Base-by-base conservation (phyloP, 2,888 invertebrate genomes). In the Thalpophila matura region DNA sequence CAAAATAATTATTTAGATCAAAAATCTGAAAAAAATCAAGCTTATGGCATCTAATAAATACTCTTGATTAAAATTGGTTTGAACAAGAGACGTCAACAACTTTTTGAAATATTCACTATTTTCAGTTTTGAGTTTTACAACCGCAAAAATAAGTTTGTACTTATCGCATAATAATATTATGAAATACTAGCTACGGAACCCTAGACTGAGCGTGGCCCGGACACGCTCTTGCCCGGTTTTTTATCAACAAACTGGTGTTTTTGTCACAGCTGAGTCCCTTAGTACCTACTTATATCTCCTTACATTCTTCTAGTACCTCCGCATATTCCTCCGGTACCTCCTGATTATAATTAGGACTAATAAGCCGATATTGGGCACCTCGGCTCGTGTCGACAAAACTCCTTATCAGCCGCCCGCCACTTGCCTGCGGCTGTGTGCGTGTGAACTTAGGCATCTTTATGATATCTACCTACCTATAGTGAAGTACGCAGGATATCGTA, bases 381-480 rank as follows among this genome's bases (percentile, higher is more conserved):
- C 57, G 46, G 10, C 49, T 47, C 9, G 51, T 22, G 57, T 42
- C 63, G 42, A 27, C 58, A 45, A 18, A 42, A 56, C 29, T 60
- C 45, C 68, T 73, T 73, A 73, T 73, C 73, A 56, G 55, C 16
- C 1, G 26, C 35, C 35, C 9, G 29, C 59, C 73, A 73, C 73
- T 55, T 73, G 68, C 27, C 22, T 24, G 22, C 16, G 10, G n/a
- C 18, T 27, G 16, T 43, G 22, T 22, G 16, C 46, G n/a, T 42
- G 38, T 49, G 43, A 53, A 53, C 47, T 38, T 27, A 35, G 12
- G 27, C 35, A 46, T 35, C 12, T 45, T 29, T 50, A 38, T 42
- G 38, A 29, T 42, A 33, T 35, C 27, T 33, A 31, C 14, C 31
- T 49, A 53, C 20, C 3, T 51, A 20, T 16, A 20, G n/a, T 50